Evolutionary conservation across 2,797 vertebrate genomes (phyloP), one percentile per base, ranked within the genome.

Genomic region (Gadopsis bispinosus): DNA sequence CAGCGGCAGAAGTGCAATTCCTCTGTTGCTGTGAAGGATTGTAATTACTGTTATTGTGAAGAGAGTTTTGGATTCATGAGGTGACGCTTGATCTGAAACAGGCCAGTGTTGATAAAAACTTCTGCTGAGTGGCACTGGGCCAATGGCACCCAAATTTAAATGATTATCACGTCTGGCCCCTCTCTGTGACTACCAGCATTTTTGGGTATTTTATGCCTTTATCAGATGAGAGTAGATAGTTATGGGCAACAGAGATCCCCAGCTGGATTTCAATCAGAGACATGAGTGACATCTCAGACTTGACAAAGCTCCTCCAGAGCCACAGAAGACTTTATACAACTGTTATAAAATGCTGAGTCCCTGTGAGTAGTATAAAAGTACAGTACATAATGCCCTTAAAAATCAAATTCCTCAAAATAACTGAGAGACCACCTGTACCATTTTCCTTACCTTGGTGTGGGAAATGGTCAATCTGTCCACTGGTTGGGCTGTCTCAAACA

Each of bases 401-500:
- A 29, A 29, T 37, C 22, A 37, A 10, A 45, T 31, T 41, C 7
- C 1, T 13, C 3, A 0, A 19, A 53, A 54, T 26, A 26, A 16
- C 22, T 7, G 9, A 26, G n/a, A 13, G 12, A 0, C n/a, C 12
- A 31, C 39, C n/a, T 1, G 0, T 35, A 19, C 11, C 9, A 5
- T 7, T 1, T 17, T 54, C 26, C 70, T 75, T 93, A 99, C 98
- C 97, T 97, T 97, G 81, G 89, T 93, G 74, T 91, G 94, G 0
- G 97, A 97, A 84, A 99, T 94, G 53, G 96, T 97, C 75, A 99
- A 91, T 87, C 96, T 99, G 91, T 97, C 96, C 85, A 99, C 95
- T 0, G 98, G 96, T 91, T 98, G 96, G 0, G 92, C 82, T 0
- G 92, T 93, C 77, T 97, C 95, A 33, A 99, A 99, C 87, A 99